A percentile compares a stretch with the other conserved stretches of the same genome.
Conservation (phyloP, 2,888 invertebrate species). For the Clanis bilineata region DNA sequence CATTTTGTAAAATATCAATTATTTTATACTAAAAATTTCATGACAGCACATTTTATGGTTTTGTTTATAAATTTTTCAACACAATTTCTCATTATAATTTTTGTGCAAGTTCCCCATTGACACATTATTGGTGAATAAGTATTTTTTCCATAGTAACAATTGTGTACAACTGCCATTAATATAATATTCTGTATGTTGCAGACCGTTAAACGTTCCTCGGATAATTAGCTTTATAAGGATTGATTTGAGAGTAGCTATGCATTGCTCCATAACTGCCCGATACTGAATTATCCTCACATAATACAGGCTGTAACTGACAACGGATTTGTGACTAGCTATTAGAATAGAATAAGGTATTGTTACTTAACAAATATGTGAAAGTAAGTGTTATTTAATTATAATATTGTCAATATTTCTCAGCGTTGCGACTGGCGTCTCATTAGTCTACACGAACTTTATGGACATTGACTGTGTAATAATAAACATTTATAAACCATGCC, state of each 20-base stretch:
- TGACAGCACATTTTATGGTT: too few relatives aligned
- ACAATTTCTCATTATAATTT: too few relatives aligned
- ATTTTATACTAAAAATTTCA: too few relatives aligned
- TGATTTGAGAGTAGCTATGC: slow-evolving; percentile 1
- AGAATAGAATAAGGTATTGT: slow-evolving; percentile 62
- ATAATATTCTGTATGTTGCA: slow-evolving; percentile 1
- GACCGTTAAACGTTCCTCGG: background rate
- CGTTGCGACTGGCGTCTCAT: slow-evolving; percentile 45
- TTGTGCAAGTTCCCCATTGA: too few relatives aligned
- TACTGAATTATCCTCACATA: slow-evolving; percentile 48
- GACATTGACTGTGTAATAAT: slow-evolving; percentile 6
- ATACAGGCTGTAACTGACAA: slow-evolving; percentile 77
- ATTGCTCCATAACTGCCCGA: slow-evolving; percentile 5
- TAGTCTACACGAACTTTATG: slow-evolving; percentile 8
- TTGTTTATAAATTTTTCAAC: too few relatives aligned
- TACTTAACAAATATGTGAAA: slow-evolving; percentile 73
- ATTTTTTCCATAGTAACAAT: background rate
- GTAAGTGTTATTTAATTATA: slow-evolving; percentile 72
- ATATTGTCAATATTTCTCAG: slow-evolving; percentile 59
- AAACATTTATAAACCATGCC: slow-evolving; percentile 8
- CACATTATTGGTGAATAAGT: background rate
- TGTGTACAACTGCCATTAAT: slow-evolving; percentile 4
- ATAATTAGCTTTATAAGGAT: slow-evolving; percentile 6
- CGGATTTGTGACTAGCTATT: slow-evolving; percentile 76
- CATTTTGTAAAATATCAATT: too few relatives aligned